Percentiles rank a stretch among this genome's conserved stretches.
phyloP scores from a whole-genome alignment of 2,888 invertebrate genomes.

The Zaprionus obscuricornis region DNA sequence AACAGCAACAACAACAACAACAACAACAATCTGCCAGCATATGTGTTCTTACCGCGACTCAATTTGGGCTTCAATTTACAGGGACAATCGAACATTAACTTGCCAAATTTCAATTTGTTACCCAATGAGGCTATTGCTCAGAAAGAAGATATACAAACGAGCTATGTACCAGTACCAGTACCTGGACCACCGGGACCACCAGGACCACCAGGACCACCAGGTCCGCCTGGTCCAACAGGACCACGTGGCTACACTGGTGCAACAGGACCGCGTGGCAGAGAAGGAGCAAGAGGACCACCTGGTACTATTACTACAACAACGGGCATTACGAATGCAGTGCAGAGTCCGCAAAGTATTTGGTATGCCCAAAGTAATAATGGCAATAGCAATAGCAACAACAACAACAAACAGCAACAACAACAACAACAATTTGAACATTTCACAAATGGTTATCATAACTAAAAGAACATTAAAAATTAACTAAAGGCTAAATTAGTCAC shows the following conservation, averaged over 20 bases:
- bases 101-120: conserved; percentile 45
- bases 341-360: conserved; percentile 56
- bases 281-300: conserved; percentile 35
- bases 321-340: neutral
- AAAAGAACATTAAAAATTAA: conserved; percentile 3
- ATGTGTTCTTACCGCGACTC: conserved; percentile 60
- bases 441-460: conserved; percentile 60
- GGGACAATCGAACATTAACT: conserved; percentile 60
- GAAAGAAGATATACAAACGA: conserved; percentile 52
- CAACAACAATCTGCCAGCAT: conserved; percentile 40
- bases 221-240: conserved; percentile 37
- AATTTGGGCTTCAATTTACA: conserved; percentile 76
- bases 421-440: conserved; percentile 49
- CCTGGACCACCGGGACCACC: conserved; percentile 69
- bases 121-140: conserved; percentile 22
- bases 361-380: conserved; percentile 40
- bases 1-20: conserved; percentile 32
- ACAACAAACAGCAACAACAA: conserved; percentile 40
- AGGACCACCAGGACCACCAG: conserved; percentile 54
- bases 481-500: no score
- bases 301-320: no score
- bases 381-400: conserved; percentile 33
- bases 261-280: conserved; percentile 34
- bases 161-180: conserved; percentile 50
- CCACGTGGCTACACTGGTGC: conserved; percentile 27